Evolutionary conservation across 1,140 invertebrate species (phyloP).

Genomic region (Eupeodes corollae): DNA sequence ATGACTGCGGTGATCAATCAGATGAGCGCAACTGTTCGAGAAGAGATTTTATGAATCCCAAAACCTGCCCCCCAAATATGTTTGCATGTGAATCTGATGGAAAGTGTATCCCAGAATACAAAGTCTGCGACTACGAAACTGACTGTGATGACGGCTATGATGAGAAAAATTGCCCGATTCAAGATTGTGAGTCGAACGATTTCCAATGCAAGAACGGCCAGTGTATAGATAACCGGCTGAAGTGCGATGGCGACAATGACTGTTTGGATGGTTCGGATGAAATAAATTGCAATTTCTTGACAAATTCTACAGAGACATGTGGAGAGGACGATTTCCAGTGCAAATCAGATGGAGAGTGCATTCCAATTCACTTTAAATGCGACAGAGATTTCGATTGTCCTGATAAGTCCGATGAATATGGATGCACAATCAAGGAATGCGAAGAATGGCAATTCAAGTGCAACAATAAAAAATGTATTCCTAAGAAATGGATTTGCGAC

Average conservation of each 20-base stretch:
- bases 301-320: slow-evolving; percentile 7
- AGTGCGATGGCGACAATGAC: slow-evolving; percentile 38
- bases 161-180: slow-evolving; percentile 46
- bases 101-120: slow-evolving; percentile 43
- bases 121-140: slow-evolving; percentile 57
- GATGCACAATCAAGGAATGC: slow-evolving; percentile 43
- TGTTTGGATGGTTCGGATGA: slow-evolving; percentile 55
- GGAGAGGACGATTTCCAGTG: slow-evolving; percentile 40
- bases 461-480: slow-evolving; percentile 55
- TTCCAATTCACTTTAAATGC: slow-evolving; percentile 6
- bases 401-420: slow-evolving; percentile 48
- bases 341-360: slow-evolving; percentile 8
- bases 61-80: slow-evolving; percentile 46
- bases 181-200: slow-evolving; percentile 13
- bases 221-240: slow-evolving; percentile 39
- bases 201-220: slow-evolving; percentile 30
- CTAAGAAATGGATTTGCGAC: slow-evolving; percentile 56
- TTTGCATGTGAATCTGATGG: slow-evolving; percentile 53
- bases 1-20: slow-evolving; percentile 44
- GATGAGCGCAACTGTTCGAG: slow-evolving; percentile 41
- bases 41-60: slow-evolving; percentile 9
- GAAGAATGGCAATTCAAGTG: slow-evolving; percentile 46
- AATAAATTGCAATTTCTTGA: slow-evolving; percentile 30
- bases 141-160: slow-evolving; percentile 64
- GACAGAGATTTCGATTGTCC: slow-evolving; percentile 3